phyloP scores from a whole-genome alignment of 2,113 vertebrate genomes.

The Tragulus kanchil region DNA sequence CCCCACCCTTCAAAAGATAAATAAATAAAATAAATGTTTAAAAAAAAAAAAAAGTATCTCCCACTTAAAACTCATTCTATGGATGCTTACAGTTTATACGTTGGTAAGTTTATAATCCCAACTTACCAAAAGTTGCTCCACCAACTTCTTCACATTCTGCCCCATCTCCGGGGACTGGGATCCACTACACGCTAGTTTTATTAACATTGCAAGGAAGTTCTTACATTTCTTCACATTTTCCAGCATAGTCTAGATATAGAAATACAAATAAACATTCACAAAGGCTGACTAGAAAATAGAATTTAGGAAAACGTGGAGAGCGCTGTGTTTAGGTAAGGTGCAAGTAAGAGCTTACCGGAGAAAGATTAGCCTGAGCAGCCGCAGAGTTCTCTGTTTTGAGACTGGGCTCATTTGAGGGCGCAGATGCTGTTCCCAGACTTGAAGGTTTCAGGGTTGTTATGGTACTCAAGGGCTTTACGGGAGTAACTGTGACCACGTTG shows the following conservation, averaged over 20 bases:
- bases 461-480: constrained; percentile 84
- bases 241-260: constrained; percentile 89
- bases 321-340: constrained; percentile 40
- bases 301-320: constrained; percentile 60
- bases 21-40: too few relatives aligned
- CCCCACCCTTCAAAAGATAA: too few relatives aligned
- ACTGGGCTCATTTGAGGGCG: constrained; percentile 71
- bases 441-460: constrained; percentile 85
- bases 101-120: background rate
- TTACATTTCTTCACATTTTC: constrained; percentile 99
- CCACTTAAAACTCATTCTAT: background rate
- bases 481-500: constrained; percentile 82
- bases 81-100: background rate
- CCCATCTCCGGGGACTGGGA: constrained; percentile 93
- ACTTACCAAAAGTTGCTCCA: constrained; percentile 94
- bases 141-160: constrained; percentile 93
- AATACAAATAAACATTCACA: constrained; percentile 78
- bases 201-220: constrained; percentile 96
- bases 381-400: constrained; percentile 83
- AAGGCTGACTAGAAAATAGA: constrained; percentile 61
- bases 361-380: constrained; percentile 81
- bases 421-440: constrained; percentile 76
- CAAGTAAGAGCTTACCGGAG: constrained; percentile 85
- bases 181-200: constrained; percentile 95
- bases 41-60: too few relatives aligned